A percentile compares a stretch with the other conserved stretches of the same genome.
Conservation (phyloP, 2,797 vertebrate genomes). For the Enteromius trimaculatus region DNA sequence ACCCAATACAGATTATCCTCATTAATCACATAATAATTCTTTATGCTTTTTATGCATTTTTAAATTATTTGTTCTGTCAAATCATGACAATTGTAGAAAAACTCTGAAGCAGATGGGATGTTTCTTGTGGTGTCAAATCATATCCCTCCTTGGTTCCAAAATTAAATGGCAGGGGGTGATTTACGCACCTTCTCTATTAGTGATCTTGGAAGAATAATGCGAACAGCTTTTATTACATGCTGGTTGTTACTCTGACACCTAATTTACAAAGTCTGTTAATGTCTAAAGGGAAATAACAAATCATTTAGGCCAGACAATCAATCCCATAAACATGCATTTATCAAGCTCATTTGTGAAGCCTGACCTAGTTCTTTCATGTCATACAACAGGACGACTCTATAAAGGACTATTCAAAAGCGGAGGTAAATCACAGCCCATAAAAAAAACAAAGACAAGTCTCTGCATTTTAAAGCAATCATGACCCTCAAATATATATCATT, state of each 20-base stretch:
- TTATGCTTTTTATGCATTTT: neutral
- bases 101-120: slow-evolving; percentile 23
- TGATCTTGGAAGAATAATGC: slow-evolving; percentile 34
- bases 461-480: slow-evolving; percentile 13
- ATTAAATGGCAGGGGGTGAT: slow-evolving; percentile 13
- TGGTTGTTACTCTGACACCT: slow-evolving; percentile 39
- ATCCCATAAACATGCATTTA: slow-evolving; percentile 38
- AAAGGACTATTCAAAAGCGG: slow-evolving; percentile 17
- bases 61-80: neutral
- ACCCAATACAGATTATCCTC: neutral
- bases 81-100: slow-evolving; percentile 11
- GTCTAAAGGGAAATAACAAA: slow-evolving; percentile 47
- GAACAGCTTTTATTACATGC: slow-evolving; percentile 45
- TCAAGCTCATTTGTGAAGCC: slow-evolving; percentile 38
- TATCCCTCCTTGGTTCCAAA: slow-evolving; percentile 1
- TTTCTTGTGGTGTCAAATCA: slow-evolving; percentile 4
- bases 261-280: slow-evolving; percentile 47
- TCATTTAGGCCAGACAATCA: slow-evolving; percentile 35
- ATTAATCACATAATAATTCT: neutral
- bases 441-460: neutral
- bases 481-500: neutral
- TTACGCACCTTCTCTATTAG: slow-evolving; percentile 21
- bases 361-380: slow-evolving; percentile 34
- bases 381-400: slow-evolving; percentile 24
- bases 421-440: slow-evolving; percentile 17